Conservation (phyloP, 2,113 vertebrate genomes). For the Callionymus lyra region DNA sequence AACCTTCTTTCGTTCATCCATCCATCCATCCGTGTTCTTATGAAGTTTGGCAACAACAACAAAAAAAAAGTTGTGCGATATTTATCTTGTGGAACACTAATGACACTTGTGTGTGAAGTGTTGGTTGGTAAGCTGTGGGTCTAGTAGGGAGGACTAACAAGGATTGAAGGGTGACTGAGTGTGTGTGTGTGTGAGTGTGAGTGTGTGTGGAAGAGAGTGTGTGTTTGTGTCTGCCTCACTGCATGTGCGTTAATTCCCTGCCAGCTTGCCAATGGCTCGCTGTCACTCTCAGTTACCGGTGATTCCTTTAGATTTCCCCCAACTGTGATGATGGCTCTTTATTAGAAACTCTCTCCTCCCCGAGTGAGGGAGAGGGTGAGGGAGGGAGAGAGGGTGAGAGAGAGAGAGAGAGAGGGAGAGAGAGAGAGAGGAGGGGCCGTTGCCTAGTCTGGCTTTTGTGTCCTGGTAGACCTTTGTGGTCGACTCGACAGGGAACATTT, state of each 20-base stretch:
- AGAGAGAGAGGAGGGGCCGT: slow-evolving; percentile 38
- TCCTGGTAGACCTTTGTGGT: slow-evolving; percentile 27
- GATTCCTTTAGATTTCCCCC: slow-evolving; percentile 69
- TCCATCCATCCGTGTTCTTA: no score
- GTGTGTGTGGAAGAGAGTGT: slow-evolving; percentile 14
- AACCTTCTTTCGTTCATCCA: no score
- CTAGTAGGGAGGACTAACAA: slow-evolving; percentile 15
- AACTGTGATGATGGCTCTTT: slow-evolving; percentile 59
- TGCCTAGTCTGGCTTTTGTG: slow-evolving; percentile 22
- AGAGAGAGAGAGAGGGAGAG: slow-evolving; percentile 30
- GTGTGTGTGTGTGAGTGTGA: no score
- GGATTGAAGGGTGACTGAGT: slow-evolving; percentile 31
- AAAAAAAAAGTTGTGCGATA: no score
- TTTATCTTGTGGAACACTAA: no score
- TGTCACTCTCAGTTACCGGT: slow-evolving; percentile 68
- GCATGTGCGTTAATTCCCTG: slow-evolving; percentile 45
- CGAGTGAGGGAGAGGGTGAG: slow-evolving; percentile 21
- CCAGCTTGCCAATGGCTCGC: slow-evolving; percentile 53
- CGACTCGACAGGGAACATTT: slow-evolving; percentile 24
- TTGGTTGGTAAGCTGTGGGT: slow-evolving; percentile 1
- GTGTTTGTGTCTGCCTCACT: slow-evolving; percentile 7
- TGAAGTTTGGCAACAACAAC: no score
- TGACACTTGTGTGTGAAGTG: no score
- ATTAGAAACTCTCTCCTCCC: slow-evolving; percentile 43
- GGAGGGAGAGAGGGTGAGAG: slow-evolving; percentile 26